These are phyloP conservation scores for Otolemur garnettii DNA, from an alignment of 2,113 vertebrate genomes.

Conservation along the genomic window DNA sequence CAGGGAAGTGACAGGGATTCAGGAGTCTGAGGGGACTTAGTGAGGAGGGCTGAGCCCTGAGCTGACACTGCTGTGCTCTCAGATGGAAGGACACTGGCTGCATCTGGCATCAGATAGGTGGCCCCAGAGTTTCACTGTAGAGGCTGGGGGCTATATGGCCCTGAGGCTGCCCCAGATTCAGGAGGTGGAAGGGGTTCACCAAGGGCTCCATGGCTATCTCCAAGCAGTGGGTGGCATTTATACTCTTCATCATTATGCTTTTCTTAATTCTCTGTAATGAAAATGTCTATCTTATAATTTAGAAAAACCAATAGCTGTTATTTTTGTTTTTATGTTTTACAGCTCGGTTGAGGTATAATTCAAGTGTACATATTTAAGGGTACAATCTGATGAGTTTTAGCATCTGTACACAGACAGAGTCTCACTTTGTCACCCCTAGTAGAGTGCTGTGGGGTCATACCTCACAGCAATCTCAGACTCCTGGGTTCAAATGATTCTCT, in stretches of 20 bases:
- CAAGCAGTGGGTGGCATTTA: neutral
- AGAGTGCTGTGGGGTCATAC: too few relatives aligned
- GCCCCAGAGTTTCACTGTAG: neutral
- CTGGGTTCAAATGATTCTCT: too few relatives aligned
- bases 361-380: neutral
- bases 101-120: neutral
- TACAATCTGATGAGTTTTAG: neutral
- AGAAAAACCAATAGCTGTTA: neutral
- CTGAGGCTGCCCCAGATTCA: neutral
- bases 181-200: neutral
- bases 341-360: neutral
- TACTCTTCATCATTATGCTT: neutral
- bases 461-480: too few relatives aligned
- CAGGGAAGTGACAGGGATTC: neutral
- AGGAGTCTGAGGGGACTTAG: neutral
- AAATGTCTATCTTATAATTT: neutral
- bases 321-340: neutral
- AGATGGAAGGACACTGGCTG: neutral
- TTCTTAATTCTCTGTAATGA: conserved; percentile 24
- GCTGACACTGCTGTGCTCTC: neutral
- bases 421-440: too few relatives aligned
- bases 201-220: neutral
- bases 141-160: neutral
- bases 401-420: neutral
- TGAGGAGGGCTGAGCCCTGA: neutral